These are phyloP conservation scores for Excalfactoria chinensis DNA, from an alignment of 2,113 vertebrate genomes.

Conservation along the genomic window DNA sequence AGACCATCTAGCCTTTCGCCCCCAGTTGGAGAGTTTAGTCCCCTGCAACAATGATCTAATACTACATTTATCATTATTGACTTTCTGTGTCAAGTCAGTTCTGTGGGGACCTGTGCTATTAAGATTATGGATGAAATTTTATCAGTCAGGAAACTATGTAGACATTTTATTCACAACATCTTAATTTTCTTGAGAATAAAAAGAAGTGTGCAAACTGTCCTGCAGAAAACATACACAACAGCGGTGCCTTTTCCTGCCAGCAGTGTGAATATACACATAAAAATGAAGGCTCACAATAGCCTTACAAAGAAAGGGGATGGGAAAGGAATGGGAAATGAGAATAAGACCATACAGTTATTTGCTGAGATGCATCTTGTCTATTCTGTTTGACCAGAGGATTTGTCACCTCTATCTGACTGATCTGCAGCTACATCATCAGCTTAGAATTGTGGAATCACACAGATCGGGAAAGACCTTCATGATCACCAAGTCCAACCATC, in stretches of 20 bases:
- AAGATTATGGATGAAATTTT: neutral
- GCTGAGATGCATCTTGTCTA: neutral
- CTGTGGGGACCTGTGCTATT: neutral
- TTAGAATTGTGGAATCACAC: neutral
- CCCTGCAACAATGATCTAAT: neutral
- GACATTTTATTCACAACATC: neutral
- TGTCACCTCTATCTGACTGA: neutral
- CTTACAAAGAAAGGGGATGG: neutral
- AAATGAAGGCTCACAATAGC: neutral
- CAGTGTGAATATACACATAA: neutral
- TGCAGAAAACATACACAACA: neutral
- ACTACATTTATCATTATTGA: neutral
- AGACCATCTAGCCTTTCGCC: neutral
- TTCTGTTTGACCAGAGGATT: accelerated
- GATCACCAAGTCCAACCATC: neutral
- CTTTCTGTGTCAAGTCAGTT: neutral
- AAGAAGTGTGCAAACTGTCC: neutral
- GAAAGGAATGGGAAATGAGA: neutral
- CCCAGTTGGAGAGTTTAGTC: neutral
- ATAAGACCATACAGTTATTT: accelerated
- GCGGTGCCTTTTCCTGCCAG: neutral
- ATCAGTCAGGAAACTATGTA: neutral
- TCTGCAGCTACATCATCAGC: neutral
- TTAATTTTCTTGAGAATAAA: neutral
- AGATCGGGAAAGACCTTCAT: neutral